Evolutionary conservation across 2,797 vertebrate genomes (phyloP), one percentile per base, ranked within the genome.

Genomic region (Anabas testudineus): DNA sequence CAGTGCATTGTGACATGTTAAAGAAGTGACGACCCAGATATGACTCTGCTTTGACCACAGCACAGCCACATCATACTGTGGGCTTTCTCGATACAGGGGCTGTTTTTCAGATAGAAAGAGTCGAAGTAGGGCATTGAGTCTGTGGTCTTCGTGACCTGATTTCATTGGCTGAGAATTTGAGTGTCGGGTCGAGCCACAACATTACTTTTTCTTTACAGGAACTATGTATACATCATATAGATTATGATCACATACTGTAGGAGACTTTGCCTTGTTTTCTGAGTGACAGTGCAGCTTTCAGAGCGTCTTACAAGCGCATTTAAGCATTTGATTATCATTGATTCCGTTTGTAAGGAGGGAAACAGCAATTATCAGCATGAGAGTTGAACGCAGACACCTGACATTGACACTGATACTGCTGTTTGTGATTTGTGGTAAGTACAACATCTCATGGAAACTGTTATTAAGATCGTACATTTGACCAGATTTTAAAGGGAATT

Each of bases 401-500:
- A 57, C n/a, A 16, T 36, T 74, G 71, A 43, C 39, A 15, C 62
- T 79, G 22, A 54, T 67, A 34, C n/a, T 28, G 1, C 41, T 59
- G 34, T 51, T 57, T 68, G 28, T 84, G 43, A 0, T 48, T n/a
- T n/a, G n/a, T 10, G 62, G 78, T 85, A 70, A 75, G 67, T 56
- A 41, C 30, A 37, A 28, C 26, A 21, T 34, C 5, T 39, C 0
- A 32, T 56, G 46, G 12, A 7, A 24, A 18, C 2, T 63, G 52
- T 36, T 22, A 41, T 41, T 37, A 14, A 30, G 46, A 13, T 5
- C 10, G 45, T 30, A 32, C 3, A 42, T 53, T 45, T 15, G 41
- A 7, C 12, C 12, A 13, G 16, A 22, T 6, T 14, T 21, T 62
- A 3, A 32, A 24, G 30, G 56, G 1, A 43, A 70, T 64, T 26